Percentiles rank a stretch among this genome's conserved stretches.
These are phyloP conservation scores for Platorchestia sp. DNA, from an alignment of 1,140 invertebrate species.

Conservation along the genomic window DNA sequence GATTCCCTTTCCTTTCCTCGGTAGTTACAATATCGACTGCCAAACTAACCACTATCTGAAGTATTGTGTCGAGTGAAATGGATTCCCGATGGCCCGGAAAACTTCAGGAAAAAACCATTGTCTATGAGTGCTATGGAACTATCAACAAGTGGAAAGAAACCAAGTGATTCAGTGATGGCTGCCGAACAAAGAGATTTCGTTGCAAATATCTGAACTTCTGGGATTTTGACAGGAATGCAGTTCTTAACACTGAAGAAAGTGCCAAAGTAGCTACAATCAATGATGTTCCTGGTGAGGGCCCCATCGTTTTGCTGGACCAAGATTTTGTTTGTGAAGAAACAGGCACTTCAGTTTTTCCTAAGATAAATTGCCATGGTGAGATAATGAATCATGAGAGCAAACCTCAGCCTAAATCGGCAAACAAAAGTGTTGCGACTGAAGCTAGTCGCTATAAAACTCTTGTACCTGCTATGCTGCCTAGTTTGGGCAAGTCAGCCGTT, in stretches of 20 bases:
- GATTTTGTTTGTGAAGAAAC: not conserved
- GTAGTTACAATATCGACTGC: too few relatives aligned
- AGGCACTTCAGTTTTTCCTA: not conserved
- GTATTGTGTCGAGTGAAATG: too few relatives aligned
- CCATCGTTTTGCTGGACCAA: not conserved
- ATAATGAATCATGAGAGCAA: not conserved
- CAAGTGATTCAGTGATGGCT: too few relatives aligned
- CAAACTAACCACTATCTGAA: too few relatives aligned
- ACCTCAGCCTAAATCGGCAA: not conserved
- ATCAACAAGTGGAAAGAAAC: too few relatives aligned
- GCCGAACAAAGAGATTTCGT: conserved; percentile 25
- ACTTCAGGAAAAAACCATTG: too few relatives aligned
- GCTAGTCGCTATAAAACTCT: too few relatives aligned
- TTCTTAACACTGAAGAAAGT: not conserved
- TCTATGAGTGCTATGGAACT: too few relatives aligned
- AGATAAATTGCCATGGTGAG: not conserved
- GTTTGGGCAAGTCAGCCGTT: not conserved
- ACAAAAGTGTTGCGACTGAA: not conserved
- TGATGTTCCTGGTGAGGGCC: conserved; percentile 19
- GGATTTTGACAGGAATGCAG: not conserved
- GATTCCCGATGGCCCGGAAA: too few relatives aligned
- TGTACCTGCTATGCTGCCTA: not conserved
- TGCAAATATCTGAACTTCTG: not conserved
- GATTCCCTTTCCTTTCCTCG: too few relatives aligned
- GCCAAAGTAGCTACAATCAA: not conserved